Conservation (phyloP, 2,113 vertebrate species). For the Elaphurus davidianus region DNA sequence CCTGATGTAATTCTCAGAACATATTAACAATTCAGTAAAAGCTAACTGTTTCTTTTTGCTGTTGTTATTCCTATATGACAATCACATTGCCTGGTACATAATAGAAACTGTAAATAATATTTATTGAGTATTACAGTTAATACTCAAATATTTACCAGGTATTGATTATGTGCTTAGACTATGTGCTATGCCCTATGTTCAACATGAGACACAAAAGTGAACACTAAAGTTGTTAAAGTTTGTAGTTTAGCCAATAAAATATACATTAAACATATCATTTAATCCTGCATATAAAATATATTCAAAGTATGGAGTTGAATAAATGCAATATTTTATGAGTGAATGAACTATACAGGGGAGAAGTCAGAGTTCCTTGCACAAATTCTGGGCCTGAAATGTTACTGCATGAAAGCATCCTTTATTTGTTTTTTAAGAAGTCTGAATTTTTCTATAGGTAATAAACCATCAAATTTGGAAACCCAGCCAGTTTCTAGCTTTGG, state of each 20-base stretch:
- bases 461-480: background rate
- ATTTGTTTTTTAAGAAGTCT: background rate
- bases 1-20: background rate
- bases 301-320: background rate
- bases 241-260: background rate
- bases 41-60: background rate
- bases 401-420: background rate
- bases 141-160: background rate
- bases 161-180: background rate
- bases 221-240: background rate
- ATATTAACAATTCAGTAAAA: background rate
- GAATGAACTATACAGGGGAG: background rate
- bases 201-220: background rate
- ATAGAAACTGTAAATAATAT: background rate
- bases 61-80: background rate
- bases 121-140: background rate
- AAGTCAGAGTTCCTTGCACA: background rate
- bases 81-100: background rate
- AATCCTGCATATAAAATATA: background rate
- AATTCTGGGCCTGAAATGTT: background rate
- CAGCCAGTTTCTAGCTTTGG: slow-evolving; percentile 35
- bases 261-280: background rate
- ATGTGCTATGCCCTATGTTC: background rate
- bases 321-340: background rate
- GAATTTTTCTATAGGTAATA: slow-evolving; percentile 7